Base-by-base conservation (phyloP, 2,797 vertebrate genomes). In the Rhadinocentrus ornatus region DNA sequence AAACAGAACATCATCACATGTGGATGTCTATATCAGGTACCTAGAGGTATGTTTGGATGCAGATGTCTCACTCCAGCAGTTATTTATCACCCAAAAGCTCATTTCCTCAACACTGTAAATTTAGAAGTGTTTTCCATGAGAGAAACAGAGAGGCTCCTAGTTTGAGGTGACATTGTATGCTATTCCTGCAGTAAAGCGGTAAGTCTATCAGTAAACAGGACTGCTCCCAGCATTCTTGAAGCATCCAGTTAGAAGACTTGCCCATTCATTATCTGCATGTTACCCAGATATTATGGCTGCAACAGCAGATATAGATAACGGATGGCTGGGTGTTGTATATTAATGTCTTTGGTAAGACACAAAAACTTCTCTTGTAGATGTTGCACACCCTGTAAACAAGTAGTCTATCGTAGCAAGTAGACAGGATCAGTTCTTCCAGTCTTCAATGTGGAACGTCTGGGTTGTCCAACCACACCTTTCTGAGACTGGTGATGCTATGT, bases 1-100 rank as follows among this genome's bases (percentile, higher is more conserved):
- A 77, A 41, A 3, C 66, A 46, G 11, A 35, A 52, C 31, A 61
- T 50, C 57, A 52, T n/a, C n/a, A 44, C n/a, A 24, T 6, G 3
- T 35, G 62, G 15, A 71, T 3, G n/a, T 53, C 48, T 57, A 72
- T 53, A 35, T 41, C 20, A 29, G 29, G 29, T 3, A 29, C 29
- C 29, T 29, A 55, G 31, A 56, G 5, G 46, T 16, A 27, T n/a
- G 39, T 39, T 32, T 48, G 11, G 9, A 61, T 8, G 44, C 39
- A 32, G 26, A 26, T 44, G 35, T 32, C 16, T 59, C 46, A 48
- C 12, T 29, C 46, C 11, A 1, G 55, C 15, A 62, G 16, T 70
- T 53, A 11, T 37, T 27, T 37, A 1, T 41, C 10, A 26, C 1
- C 2, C 39, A 7, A 16, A 3, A 22, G 27, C 24, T 35, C 1